phyloP scores from a whole-genome alignment of 2,888 invertebrate species.

The Gasteruption jaculator region DNA sequence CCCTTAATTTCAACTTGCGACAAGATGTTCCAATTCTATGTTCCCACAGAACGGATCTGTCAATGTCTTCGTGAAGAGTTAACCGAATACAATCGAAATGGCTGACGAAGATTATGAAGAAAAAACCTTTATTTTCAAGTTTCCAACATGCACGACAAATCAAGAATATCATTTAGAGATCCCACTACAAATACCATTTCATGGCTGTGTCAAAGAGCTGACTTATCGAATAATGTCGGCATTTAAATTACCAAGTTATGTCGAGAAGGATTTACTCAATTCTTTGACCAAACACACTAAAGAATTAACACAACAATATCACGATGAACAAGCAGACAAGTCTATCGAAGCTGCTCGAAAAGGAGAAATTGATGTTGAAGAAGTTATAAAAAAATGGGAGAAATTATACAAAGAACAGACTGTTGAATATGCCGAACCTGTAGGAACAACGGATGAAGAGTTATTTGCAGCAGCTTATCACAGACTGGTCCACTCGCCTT shows the following conservation, averaged over 20 bases:
- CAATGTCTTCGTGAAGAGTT: no score
- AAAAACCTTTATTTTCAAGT: slow-evolving; percentile 52
- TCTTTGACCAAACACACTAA: slow-evolving; percentile 63
- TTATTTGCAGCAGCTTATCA: slow-evolving; percentile 84
- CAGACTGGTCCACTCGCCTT: slow-evolving; percentile 76
- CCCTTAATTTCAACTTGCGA: no score
- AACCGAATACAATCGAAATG: slow-evolving; percentile 21
- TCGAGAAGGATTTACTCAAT: slow-evolving; percentile 62
- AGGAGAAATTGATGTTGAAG: slow-evolving; percentile 67
- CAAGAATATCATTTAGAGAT: slow-evolving; percentile 58
- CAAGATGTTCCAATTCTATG: no score
- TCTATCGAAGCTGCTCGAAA: slow-evolving; percentile 60
- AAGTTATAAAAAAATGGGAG: slow-evolving; percentile 75
- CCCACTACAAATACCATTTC: slow-evolving; percentile 61
- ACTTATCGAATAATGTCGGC: slow-evolving; percentile 63
- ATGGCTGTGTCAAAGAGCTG: slow-evolving; percentile 60
- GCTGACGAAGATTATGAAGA: slow-evolving; percentile 39
- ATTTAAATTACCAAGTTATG: slow-evolving; percentile 66
- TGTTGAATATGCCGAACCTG: slow-evolving; percentile 76
- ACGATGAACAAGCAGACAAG: slow-evolving; percentile 63
- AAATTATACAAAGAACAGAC: slow-evolving; percentile 76
- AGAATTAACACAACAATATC: slow-evolving; percentile 63
- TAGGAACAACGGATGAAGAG: slow-evolving; percentile 80
- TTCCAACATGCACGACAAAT: slow-evolving; percentile 58
- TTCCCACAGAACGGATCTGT: no score